Base-by-base conservation (phyloP, 2,888 invertebrate species). In the Cheilosia variabilis region DNA sequence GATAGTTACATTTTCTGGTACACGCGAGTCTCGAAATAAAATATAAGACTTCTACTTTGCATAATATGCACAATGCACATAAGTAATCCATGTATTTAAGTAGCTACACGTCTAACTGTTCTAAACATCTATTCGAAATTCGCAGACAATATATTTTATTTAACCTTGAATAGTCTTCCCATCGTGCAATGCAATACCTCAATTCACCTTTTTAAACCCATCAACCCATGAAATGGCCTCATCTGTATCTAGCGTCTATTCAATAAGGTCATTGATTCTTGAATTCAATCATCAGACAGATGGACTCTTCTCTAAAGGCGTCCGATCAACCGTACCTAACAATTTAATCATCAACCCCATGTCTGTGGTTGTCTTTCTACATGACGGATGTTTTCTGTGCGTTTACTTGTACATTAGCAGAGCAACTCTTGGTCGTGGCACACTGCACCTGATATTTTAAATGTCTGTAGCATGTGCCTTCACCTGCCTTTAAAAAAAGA, bases 331-430 rank as follows among this genome's bases (percentile, higher is more conserved):
- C 73, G 37, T 37, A 80, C 73, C 80, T 75, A 75, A 75, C 50
- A 80, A 68, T 80, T 80, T 80, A 80, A 75, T 75, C 80, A 75
- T 75, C 75, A 80, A 60, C 45, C 66, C 53, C 60, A 66, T 80
- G 73, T 60, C 66, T 75, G 80, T 80, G 80, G 80, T 75, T 66
- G 19, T 41, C 41, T 68, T 80, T 66, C 37, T 73, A 52, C 15
- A 6, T 27, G 65, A 65, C 79, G 79, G 65, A 45, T 80, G 60
- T 73, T 69, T 73, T 66, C 66, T 13, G 13, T 58, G 34, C 50
- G 57, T 65, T 72, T 76, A 58, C 60, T 19, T 24, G 34, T 27
- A 31, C 66, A 75, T 80, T 62, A 80, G 68, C 75, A 75, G 55
- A 80, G 80, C 60, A 60, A 80, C 75, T 80, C 53, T 45, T 37